phyloP scores from a whole-genome alignment of 2,888 invertebrate species.

The Neoaliturus tenellus region DNA sequence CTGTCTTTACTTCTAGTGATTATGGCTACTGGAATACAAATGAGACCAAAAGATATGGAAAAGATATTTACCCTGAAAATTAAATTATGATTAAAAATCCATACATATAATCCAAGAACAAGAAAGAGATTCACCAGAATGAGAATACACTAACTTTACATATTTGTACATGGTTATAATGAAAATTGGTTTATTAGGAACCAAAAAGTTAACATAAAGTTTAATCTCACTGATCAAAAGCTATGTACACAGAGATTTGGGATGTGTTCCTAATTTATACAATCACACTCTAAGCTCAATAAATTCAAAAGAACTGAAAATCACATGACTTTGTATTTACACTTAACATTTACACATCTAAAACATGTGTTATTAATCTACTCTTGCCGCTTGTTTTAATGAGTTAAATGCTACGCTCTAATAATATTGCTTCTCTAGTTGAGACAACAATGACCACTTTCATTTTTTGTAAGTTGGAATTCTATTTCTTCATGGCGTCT shows the following conservation, averaged over 20 bases:
- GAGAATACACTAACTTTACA: not conserved
- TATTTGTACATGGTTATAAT: not conserved
- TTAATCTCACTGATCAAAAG: not conserved
- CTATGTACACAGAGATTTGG: not conserved
- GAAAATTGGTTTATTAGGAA: not conserved
- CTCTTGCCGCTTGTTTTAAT: not conserved
- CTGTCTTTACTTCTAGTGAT: no score
- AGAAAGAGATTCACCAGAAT: not conserved
- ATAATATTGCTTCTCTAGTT: no score
- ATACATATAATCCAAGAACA: not conserved
- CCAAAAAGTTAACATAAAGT: not conserved
- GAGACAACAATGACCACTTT: no score
- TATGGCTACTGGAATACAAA: no score
- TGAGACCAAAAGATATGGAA: no score
- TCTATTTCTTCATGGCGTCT: slow-evolving; percentile 18
- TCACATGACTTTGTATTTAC: not conserved
- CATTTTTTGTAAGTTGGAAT: not conserved
- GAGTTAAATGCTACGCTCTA: not conserved
- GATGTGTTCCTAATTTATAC: not conserved
- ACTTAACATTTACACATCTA: not conserved
- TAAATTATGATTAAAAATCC: not conserved
- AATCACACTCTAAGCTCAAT: not conserved
- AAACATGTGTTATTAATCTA: not conserved
- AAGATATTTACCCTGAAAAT: no score
- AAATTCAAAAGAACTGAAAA: not conserved